Evolutionary conservation across 2,888 invertebrate genomes (phyloP).

Genomic region (Keiferia lycopersicella): DNA sequence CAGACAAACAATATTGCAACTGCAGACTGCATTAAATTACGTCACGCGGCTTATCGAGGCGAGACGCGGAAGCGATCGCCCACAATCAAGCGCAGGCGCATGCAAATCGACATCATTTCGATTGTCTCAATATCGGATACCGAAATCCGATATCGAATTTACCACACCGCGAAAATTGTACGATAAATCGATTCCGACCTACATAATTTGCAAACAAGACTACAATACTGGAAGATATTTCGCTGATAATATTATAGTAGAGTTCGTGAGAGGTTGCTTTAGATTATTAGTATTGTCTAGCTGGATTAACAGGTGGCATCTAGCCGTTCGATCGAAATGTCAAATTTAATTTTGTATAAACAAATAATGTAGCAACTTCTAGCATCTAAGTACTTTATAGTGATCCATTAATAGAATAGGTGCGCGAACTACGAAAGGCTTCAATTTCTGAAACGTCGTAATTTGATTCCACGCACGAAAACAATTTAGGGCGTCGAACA

Average conservation of each 20-base stretch:
- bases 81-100: slow-evolving; percentile 34
- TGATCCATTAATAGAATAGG: neutral
- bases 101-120: slow-evolving; percentile 47
- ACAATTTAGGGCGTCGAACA: too few species aligned
- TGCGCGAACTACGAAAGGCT: too few species aligned
- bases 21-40: slow-evolving; percentile 39
- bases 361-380: neutral
- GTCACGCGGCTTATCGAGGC: slow-evolving; percentile 40
- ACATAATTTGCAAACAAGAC: slow-evolving; percentile 6
- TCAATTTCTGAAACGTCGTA: too few species aligned
- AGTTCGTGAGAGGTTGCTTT: slow-evolving; percentile 21
- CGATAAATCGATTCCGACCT: neutral
- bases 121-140: slow-evolving; percentile 35
- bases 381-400: neutral
- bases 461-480: too few species aligned
- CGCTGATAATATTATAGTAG: slow-evolving; percentile 17
- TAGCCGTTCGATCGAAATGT: neutral
- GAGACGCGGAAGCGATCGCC: slow-evolving; percentile 52
- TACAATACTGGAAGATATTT: slow-evolving; percentile 18
- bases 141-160: slow-evolving; percentile 2
- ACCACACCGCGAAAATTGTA: slow-evolving; percentile 13
- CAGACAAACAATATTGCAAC: slow-evolving; percentile 20
- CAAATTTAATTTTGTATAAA: neutral
- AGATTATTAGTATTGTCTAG: slow-evolving; percentile 19
- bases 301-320: slow-evolving; percentile 11